Evolutionary conservation across 1,140 invertebrate genomes (phyloP), one percentile per base, ranked within the genome.

Genomic region (Alviniconcha marisindica): DNA sequence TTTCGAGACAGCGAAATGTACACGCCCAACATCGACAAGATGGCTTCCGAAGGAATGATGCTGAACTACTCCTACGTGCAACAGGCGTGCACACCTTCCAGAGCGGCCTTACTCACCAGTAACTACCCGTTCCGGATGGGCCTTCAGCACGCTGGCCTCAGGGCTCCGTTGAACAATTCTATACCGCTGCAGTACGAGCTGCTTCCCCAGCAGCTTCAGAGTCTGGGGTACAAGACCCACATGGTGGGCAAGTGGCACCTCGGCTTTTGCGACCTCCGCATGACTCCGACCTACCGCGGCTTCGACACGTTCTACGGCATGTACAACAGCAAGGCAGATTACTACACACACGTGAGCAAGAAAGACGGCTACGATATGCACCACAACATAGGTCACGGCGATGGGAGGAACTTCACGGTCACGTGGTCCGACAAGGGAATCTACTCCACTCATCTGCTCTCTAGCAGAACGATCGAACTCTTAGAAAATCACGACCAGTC

Each of bases 221-320:
- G 90, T 28, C 85, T 84, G 69, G 91, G 90, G 2, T 93, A 93
- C 78, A 74, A 84, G 31, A 93, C 91, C 3, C 92, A 93, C 82
- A 87, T 87, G 66, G 89, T 93, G 21, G 93, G 93, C 1, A 93
- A 93, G 85, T 93, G 93, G 93, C 92, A 93, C 85, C 77, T 93
- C 14, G 93, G 93, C 12, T 93, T 92, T 87, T 93, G 89, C 83
- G 90, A 89, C 51, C 83, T 90, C 60, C 86, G 90, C 21, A 92
- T 88, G 83, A 77, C 86, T 0, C 93, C 93, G 15, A 89, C 83
- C 4, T 85, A 88, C 40, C 77, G 93, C n/a, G 36, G 93, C 40
- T 93, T 93, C 85, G 91, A 93, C 85, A 87, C 90, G 0, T 92
- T 90, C 78, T 92, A 88, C 88, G 93, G 89, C 38, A 89, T 85